Evolutionary conservation across 2,797 vertebrate genomes (phyloP), one percentile per base, ranked within the genome.

Genomic region (Acrossocheilus wenchowensis): DNA sequence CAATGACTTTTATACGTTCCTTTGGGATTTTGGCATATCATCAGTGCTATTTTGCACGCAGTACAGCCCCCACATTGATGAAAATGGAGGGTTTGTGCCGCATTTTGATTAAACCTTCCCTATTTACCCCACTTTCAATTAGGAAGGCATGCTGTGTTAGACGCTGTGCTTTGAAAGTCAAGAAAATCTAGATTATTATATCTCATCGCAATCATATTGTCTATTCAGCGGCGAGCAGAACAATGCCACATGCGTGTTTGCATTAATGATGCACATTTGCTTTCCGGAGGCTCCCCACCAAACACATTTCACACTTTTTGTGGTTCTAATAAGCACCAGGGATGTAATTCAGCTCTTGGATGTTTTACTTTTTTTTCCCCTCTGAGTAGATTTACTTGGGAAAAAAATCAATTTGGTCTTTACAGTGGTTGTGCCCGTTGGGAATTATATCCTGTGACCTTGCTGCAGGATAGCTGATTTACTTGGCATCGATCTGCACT

Each of bases 351-450:
- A 79, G 60, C 57, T 41, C 21, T 81, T 66, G 45, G 75, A 73
- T 57, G 60, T 74, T 75, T 75, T 14, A 75, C 60, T 78, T 81
- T 80, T 81, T 80, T 85, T 86, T 72, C 5, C 11, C 19, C 60
- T 81, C 73, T 64, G 50, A 60, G 78, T 82, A 71, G 82, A 90
- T 89, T 89, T 41, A 85, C 81, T 90, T 77, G 52, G 34, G 69
- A 80, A 80, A 88, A 66, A 52, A 89, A 88, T 83, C 89, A 72
- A 85, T 89, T 85, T 82, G 78, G 79, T 84, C 83, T 90, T 79
- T 89, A 85, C 72, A 86, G 80, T 87, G 84, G 83, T 73, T 86
- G 78, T 79, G 34, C 74, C 78, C 52, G 12, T 54, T 57, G 88
- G 88, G 84, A 87, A 74, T 87, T 87, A 60, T 82, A 82, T 86